These are phyloP conservation scores for Danionella cerebrum DNA, from an alignment of 2,113 vertebrate species.

Conservation along the genomic window DNA sequence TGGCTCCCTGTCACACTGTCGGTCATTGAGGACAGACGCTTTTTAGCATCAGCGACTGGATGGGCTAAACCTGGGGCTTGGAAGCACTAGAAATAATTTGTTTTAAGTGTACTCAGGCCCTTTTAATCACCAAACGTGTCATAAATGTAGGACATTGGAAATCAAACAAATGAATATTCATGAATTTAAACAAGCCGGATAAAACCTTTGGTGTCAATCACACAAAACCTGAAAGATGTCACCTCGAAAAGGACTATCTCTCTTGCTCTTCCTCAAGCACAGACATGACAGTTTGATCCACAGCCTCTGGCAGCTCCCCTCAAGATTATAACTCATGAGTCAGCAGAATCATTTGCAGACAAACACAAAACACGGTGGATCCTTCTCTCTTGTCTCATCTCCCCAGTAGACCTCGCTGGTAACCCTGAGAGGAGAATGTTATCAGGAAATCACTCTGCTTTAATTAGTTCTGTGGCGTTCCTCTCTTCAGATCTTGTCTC, in stretches of 20 bases:
- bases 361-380: conserved; percentile 10
- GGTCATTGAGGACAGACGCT: neutral
- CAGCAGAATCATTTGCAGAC: conserved; percentile 51
- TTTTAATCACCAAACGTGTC: conserved; percentile 4
- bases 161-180: neutral
- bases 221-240: neutral
- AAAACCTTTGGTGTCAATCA: conserved; percentile 4
- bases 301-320: neutral
- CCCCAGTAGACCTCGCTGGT: conserved; percentile 33
- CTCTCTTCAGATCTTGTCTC: conserved; percentile 30
- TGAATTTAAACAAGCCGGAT: neutral
- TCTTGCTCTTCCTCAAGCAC: neutral
- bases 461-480: conserved; percentile 37
- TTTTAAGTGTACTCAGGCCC: neutral
- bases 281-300: neutral
- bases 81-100: neutral
- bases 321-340: conserved; percentile 37
- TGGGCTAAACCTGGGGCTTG: neutral
- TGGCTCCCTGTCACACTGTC: neutral
- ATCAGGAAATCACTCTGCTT: conserved; percentile 39
- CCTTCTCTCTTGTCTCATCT: neutral
- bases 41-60: neutral
- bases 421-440: conserved; percentile 14
- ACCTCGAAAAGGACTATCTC: neutral
- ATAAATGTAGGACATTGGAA: conserved; percentile 9